A percentile compares a stretch with the other conserved stretches of the same genome.
phyloP scores from a whole-genome alignment of 2,113 vertebrate species.

The Cephalopholis sonnerati region DNA sequence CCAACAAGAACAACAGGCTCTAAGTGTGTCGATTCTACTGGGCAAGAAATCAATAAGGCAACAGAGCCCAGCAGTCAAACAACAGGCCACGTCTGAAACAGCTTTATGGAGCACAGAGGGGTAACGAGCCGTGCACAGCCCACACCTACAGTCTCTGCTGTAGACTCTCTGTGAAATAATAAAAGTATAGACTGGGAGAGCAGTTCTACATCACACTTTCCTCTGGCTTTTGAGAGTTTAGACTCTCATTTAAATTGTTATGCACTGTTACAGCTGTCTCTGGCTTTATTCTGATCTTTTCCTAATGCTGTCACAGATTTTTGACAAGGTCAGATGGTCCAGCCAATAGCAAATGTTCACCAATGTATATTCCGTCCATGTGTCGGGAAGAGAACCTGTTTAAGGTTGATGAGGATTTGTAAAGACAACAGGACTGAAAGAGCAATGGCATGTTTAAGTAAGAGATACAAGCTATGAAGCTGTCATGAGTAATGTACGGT shows the following conservation, averaged over 20 bases:
- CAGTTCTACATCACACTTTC: not conserved
- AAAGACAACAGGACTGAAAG: no score
- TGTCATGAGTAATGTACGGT: no score
- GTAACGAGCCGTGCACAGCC: not conserved
- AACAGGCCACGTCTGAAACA: not conserved
- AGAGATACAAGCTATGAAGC: no score
- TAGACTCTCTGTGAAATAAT: not conserved
- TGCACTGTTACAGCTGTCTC: no score
- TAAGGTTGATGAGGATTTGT: no score
- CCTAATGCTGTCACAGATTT: no score
- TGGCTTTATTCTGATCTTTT: no score
- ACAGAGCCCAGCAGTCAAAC: not conserved
- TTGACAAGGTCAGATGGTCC: no score
- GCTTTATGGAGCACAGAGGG: not conserved
- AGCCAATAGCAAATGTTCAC: no score
- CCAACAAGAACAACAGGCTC: not conserved
- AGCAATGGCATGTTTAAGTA: no score
- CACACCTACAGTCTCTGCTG: not conserved
- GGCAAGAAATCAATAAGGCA: conserved; percentile 18
- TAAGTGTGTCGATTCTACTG: conserved; percentile 1
- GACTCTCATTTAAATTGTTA: not conserved
- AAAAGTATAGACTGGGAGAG: not conserved
- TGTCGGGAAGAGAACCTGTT: no score
- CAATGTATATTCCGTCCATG: no score
- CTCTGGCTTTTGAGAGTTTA: not conserved